phyloP scores from a whole-genome alignment of 2,888 invertebrate species.

The Argynnis bischoffii region DNA sequence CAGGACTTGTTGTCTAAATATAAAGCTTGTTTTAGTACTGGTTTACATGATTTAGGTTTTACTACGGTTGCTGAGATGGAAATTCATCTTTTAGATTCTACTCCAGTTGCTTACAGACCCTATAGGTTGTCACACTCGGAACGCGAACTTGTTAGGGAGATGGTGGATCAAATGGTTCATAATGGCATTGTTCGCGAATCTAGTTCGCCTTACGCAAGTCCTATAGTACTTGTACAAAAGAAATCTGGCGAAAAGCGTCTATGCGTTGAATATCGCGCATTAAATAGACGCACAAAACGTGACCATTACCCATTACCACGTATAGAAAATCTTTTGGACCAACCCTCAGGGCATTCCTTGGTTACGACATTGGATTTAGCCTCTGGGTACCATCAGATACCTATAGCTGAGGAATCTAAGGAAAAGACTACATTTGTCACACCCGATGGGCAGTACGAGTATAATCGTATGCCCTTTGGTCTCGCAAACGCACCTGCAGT shows the following conservation, averaged over 20 bases:
- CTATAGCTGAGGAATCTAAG: conserved; percentile 40
- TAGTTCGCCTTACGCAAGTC: conserved; percentile 35
- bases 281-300: conserved; percentile 42
- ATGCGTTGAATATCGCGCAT: conserved; percentile 43
- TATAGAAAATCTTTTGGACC: conserved; percentile 42
- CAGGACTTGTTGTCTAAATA: no score
- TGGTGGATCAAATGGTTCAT: conserved; percentile 29
- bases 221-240: conserved; percentile 37
- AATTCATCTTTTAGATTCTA: background rate
- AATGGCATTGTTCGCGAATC: conserved; percentile 39
- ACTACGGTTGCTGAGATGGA: background rate
- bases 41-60: background rate
- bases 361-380: conserved; percentile 49
- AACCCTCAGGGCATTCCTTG: conserved; percentile 42
- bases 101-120: conserved; percentile 5
- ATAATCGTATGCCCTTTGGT: conserved; percentile 48
- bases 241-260: conserved; percentile 41
- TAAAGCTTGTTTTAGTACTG: background rate
- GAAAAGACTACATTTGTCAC: conserved; percentile 45
- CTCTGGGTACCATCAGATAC: conserved; percentile 54
- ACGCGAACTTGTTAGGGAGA: background rate
- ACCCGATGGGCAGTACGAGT: conserved; percentile 47
- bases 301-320: conserved; percentile 16
- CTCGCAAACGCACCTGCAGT: conserved; percentile 45
- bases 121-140: background rate